Percentiles rank a stretch among this genome's conserved stretches.
Evolutionary conservation across 2,113 vertebrate genomes (phyloP).

Genomic region (Pongo abelii): DNA sequence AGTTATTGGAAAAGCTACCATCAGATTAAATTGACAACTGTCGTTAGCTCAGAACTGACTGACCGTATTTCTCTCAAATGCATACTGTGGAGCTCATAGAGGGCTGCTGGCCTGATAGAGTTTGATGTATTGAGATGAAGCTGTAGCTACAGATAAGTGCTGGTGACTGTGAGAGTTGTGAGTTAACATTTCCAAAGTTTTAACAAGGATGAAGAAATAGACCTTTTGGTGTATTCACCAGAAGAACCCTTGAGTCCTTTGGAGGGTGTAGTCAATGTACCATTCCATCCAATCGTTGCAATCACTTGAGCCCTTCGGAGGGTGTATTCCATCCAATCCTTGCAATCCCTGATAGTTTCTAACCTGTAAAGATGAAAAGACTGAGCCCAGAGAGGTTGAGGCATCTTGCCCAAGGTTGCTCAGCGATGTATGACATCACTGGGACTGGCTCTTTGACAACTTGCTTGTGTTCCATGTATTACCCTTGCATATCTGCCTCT

Average conservation of each 20-base stretch:
- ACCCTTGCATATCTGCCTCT: neutral
- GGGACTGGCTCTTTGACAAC: neutral
- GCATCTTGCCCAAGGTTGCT: neutral
- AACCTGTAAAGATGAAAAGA: neutral
- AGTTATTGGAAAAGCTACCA: neutral
- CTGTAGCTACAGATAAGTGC: neutral
- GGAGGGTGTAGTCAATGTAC: neutral
- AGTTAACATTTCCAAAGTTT: neutral
- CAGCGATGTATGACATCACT: neutral
- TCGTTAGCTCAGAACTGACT: neutral
- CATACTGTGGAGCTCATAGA: fast-evolving
- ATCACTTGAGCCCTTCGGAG: neutral
- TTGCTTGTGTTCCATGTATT: neutral
- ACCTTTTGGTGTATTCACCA: neutral
- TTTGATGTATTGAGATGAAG: neutral
- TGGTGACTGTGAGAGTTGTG: neutral
- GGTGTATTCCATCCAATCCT: neutral
- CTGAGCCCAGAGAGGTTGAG: neutral
- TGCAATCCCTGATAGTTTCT: neutral
- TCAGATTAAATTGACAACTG: neutral
- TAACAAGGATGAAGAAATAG: neutral
- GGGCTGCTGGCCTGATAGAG: neutral
- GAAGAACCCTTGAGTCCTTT: too few species aligned
- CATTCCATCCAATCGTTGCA: neutral
- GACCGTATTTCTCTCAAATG: neutral